phyloP scores from a whole-genome alignment of 2,888 invertebrate species.

The Scotopteryx bipunctaria region DNA sequence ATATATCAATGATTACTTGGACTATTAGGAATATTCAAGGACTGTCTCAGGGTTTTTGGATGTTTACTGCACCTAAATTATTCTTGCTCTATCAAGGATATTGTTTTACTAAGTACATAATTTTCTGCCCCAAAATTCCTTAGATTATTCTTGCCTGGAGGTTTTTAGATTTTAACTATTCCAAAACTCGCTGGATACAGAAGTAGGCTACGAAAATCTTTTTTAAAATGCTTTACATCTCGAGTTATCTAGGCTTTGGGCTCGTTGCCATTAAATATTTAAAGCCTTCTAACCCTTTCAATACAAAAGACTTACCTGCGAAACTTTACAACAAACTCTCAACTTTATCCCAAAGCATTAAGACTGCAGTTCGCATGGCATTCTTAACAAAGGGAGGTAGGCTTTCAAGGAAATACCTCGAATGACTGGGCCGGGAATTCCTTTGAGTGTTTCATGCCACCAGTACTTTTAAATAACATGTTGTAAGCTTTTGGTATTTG shows the following conservation, averaged over 20 bases:
- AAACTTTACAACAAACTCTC: conserved; percentile 1
- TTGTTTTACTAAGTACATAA: too few relatives aligned
- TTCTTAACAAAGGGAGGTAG: conserved; percentile 38
- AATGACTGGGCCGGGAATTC: conserved; percentile 56
- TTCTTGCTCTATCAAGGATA: too few relatives aligned
- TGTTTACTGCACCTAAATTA: too few relatives aligned
- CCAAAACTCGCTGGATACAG: too few relatives aligned
- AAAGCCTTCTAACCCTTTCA: neutral
- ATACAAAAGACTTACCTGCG: neutral
- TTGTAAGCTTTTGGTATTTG: conserved; percentile 12
- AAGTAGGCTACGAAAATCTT: too few relatives aligned
- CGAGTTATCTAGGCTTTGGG: neutral
- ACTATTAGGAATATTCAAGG: too few relatives aligned
- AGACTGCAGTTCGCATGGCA: conserved; percentile 24
- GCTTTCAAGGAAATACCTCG: conserved; percentile 54
- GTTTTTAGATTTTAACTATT: too few relatives aligned
- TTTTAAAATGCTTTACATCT: too few relatives aligned
- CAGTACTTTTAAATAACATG: conserved; percentile 27
- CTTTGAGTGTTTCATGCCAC: conserved; percentile 54
- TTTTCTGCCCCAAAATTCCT: too few relatives aligned
- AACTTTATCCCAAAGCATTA: neutral
- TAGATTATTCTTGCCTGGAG: too few relatives aligned
- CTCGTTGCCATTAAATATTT: neutral
- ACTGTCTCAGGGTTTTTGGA: too few relatives aligned
- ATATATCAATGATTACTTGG: too few relatives aligned